Base-by-base conservation (phyloP, 2,797 vertebrate genomes). In the Petrocephalus sullivani region DNA sequence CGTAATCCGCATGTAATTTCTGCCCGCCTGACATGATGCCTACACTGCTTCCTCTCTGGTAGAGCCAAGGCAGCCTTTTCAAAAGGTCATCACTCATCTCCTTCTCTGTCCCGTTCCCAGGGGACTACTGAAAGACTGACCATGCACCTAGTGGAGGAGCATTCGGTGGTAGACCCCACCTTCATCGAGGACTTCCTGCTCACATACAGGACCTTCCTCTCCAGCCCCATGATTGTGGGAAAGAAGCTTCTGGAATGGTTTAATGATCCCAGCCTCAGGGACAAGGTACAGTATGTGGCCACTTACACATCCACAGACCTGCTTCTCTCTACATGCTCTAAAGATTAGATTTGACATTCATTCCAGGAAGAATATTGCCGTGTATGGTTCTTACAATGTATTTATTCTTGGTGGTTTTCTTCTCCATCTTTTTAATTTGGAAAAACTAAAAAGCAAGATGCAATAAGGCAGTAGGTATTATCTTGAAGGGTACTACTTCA, bases 171-270 rank as follows among this genome's bases (percentile, higher is more conserved):
- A 91, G 98, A 99, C 91, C 98, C 98, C 93, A 99, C 98, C 0
- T 99, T 98, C 94, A 99, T 99, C 88, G 98, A 99, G 95, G 98
- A 99, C 95, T 99, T 99, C 95, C 95, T 99, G 87, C 93, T 99
- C 88, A 99, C 98, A 0, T 99, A 99, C 92, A 96, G 98, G 93
- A 99, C 98, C 91, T 99, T 99, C 95, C 97, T 99, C 93, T 97
- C 98, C 90, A 98, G 98, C 95, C 98, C 98, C 64, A 98, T 99
- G 98, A 97, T 98, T 94, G 98, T 99, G 95, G 98, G 98, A 92
- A 98, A 97, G 94, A 99, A 98, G 95, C 97, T 99, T 90, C 94
- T 99, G 96, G 98, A 99, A 96, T 99, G 98, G 98, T 99, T 99
- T 95, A 98, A 98, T 91, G 98, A 99, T 96, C 96, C 98, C 93